Base-by-base conservation (phyloP, 1,140 invertebrate species). In the Neodiprion pinetum region DNA sequence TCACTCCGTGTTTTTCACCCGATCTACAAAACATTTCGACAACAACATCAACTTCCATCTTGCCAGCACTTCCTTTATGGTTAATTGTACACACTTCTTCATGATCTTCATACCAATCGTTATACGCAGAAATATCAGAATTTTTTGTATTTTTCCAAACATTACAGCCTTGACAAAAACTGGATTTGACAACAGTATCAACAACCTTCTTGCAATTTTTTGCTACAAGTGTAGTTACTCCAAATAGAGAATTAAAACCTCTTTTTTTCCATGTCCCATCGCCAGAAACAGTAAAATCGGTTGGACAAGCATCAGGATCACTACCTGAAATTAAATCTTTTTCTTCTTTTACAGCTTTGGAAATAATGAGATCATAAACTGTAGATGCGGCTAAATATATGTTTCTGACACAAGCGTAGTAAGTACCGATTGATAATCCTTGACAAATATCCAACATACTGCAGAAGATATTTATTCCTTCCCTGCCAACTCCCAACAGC, bases 41-140 rank as follows among this genome's bases (percentile, higher is more conserved):
- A n/a, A 80, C 74, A 48, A 70, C 75, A 72, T 77, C 78, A 14
- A 82, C 73, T 71, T 81, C 79, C 79, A 83, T 82, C 48, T 79
- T 80, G 23, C 80, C 78, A 67, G 79, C 72, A 72, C 48, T 67
- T 70, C 78, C 82, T 7, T 77, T 50, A 76, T 81, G 80, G 76
- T 83, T 81, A 68, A 17, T 73, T 7, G 9, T 68, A 67, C 80
- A 83, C 21, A 61, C 21, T 67, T 80, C 72, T 67, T 77, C 72
- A 71, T 76, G 49, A 28, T 72, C 71, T 78, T 76, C 80, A 75
- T 73, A 73, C 80, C 78, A 81, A 70, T 68, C 69, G 48, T 75
- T 47, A 68, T 68, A 79, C 8, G 50, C 72, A 49, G 21, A 61
- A 48, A 71, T 72, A 75, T 76, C 68, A 17, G 70, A 28, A 61